phyloP scores from a whole-genome alignment of 2,888 invertebrate species.

The Diachrysia chrysitis region DNA sequence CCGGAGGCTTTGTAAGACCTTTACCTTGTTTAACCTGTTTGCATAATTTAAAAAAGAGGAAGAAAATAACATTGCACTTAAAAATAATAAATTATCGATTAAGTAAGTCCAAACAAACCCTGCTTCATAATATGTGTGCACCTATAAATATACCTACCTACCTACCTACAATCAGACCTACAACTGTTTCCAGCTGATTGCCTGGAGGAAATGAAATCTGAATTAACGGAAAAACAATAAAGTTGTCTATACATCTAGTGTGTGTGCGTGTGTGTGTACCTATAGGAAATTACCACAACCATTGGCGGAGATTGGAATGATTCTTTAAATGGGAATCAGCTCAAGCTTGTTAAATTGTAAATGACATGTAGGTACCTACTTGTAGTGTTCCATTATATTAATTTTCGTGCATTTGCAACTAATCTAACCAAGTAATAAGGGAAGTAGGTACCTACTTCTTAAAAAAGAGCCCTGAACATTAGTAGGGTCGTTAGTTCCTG shows the following conservation, averaged over 20 bases:
- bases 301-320: conserved; percentile 16
- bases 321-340: background rate
- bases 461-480: too few relatives aligned
- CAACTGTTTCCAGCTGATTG: conserved; percentile 8
- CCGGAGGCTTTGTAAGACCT: too few relatives aligned
- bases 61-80: background rate
- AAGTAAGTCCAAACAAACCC: background rate
- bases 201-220: conserved; percentile 6
- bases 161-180: background rate
- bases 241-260: background rate
- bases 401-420: too few relatives aligned
- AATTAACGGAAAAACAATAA: conserved; percentile 10
- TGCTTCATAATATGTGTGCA: background rate
- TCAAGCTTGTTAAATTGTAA: conserved; percentile 4
- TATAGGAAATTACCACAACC: conserved; percentile 11
- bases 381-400: background rate
- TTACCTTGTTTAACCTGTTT: too few relatives aligned
- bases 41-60: too few relatives aligned
- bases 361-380: background rate
- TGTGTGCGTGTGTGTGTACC: background rate
- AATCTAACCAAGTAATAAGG: too few relatives aligned
- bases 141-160: background rate
- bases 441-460: too few relatives aligned
- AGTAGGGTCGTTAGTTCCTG: too few relatives aligned
- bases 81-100: background rate